Evolutionary conservation across 2,888 invertebrate genomes (phyloP).

Genomic region (Lobophora halterata): DNA sequence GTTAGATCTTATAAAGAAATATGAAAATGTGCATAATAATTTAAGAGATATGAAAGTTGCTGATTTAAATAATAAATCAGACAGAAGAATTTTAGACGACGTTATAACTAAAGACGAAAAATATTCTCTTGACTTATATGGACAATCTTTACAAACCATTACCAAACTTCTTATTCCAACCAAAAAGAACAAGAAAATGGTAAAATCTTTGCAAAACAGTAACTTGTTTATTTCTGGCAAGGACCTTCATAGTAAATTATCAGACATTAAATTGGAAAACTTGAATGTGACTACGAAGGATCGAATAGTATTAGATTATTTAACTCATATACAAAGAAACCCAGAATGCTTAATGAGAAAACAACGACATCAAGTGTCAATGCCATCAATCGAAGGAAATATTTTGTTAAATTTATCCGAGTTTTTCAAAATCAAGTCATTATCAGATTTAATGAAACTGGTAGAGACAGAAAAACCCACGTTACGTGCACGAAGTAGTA

Average conservation of each 20-base stretch:
- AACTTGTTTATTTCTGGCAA: constrained; percentile 38
- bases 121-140: constrained; percentile 50
- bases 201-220: constrained; percentile 40
- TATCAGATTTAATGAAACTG: constrained; percentile 56
- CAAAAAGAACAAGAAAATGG: constrained; percentile 42
- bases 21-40: constrained; percentile 50
- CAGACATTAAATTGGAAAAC: constrained; percentile 45
- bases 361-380: constrained; percentile 24
- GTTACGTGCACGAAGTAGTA: constrained; percentile 18
- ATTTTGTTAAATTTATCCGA: constrained; percentile 63
- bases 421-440: constrained; percentile 64
- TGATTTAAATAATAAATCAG: too few relatives aligned
- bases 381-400: constrained; percentile 51
- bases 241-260: constrained; percentile 41
- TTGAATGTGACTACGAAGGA: constrained; percentile 56
- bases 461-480: constrained; percentile 26
- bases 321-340: constrained; percentile 52
- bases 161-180: constrained; percentile 59
- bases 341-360: constrained; percentile 50
- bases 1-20: constrained; percentile 55
- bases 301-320: constrained; percentile 60
- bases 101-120: constrained; percentile 38
- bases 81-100: constrained; percentile 4
- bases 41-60: too few relatives aligned
- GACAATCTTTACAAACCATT: constrained; percentile 56